Percentiles rank a stretch among this genome's conserved stretches.
Conservation (phyloP, 2,797 vertebrate genomes). For the Rachycentron canadum region DNA sequence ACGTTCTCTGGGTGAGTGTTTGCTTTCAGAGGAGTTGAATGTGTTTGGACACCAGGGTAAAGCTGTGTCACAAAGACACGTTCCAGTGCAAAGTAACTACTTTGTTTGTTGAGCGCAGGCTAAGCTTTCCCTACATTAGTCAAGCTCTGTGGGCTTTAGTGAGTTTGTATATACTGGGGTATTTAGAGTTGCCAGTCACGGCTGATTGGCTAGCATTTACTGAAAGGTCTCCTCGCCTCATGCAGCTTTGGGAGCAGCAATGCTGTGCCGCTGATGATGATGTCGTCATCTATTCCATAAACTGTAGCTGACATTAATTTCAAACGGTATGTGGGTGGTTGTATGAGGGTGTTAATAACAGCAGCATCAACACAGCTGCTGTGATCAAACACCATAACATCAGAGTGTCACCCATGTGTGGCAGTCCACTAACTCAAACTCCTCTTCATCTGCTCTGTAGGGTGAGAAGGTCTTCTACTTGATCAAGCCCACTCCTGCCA, state of each 20-base stretch:
- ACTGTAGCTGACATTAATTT: conserved; percentile 24
- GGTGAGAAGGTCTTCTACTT: conserved; percentile 99
- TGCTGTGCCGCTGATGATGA: neutral
- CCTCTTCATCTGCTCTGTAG: conserved; percentile 76
- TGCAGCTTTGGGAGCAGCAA: conserved; percentile 5
- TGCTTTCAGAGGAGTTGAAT: neutral
- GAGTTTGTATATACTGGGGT: conserved; percentile 21
- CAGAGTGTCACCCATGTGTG: conserved; percentile 5
- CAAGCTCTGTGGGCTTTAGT: conserved; percentile 14
- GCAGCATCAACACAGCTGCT: neutral
- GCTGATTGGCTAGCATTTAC: conserved; percentile 26
- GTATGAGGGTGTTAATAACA: neutral
- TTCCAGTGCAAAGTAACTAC: neutral
- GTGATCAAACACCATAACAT: neutral
- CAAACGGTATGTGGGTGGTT: neutral
- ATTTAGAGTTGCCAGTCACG: conserved; percentile 25
- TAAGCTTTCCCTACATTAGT: neutral
- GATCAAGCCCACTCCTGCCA: conserved; percentile 95
- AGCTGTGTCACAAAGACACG: neutral
- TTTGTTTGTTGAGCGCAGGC: neutral
- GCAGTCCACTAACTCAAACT: neutral
- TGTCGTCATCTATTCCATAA: conserved; percentile 8
- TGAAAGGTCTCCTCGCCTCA: conserved; percentile 46
- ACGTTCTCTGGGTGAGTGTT: conserved; percentile 96
- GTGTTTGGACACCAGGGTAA: neutral